phyloP scores from a whole-genome alignment of 2,888 invertebrate species.

The Theretra japonica region DNA sequence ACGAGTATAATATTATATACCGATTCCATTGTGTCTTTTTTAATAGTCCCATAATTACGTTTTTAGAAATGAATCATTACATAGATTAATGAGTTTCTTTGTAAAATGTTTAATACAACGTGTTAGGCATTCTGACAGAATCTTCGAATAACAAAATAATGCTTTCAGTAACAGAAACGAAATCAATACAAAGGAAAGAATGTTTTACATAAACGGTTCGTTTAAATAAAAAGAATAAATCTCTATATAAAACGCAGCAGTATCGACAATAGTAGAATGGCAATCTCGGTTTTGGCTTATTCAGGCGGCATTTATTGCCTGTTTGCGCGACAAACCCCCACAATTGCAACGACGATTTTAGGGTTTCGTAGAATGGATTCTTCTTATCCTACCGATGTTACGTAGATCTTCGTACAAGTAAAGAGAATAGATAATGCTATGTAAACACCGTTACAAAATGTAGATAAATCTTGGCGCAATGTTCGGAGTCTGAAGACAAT shows the following conservation, averaged over 20 bases:
- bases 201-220: constrained; percentile 27
- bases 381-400: constrained; percentile 61
- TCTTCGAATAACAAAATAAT: background rate
- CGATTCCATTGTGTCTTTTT: too few species aligned
- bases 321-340: constrained; percentile 63
- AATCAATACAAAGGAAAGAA: constrained; percentile 4
- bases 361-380: constrained; percentile 65
- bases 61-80: too few species aligned
- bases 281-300: constrained; percentile 59
- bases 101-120: background rate
- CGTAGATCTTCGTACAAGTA: constrained; percentile 50
- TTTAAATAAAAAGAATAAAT: constrained; percentile 45
- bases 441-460: constrained; percentile 59
- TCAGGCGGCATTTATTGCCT: constrained; percentile 63
- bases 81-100: too few species aligned
- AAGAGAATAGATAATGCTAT: constrained; percentile 60
- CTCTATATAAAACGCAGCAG: constrained; percentile 49
- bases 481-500: constrained; percentile 47
- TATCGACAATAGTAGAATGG: constrained; percentile 54
- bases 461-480: constrained; percentile 56
- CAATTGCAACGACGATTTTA: constrained; percentile 66
- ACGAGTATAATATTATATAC: too few species aligned
- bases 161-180: background rate
- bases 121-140: background rate
- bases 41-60: too few species aligned